Evolutionary conservation across 2,113 vertebrate species (phyloP), one percentile per base, ranked within the genome.

Genomic region (Dissostichus mawsoni): DNA sequence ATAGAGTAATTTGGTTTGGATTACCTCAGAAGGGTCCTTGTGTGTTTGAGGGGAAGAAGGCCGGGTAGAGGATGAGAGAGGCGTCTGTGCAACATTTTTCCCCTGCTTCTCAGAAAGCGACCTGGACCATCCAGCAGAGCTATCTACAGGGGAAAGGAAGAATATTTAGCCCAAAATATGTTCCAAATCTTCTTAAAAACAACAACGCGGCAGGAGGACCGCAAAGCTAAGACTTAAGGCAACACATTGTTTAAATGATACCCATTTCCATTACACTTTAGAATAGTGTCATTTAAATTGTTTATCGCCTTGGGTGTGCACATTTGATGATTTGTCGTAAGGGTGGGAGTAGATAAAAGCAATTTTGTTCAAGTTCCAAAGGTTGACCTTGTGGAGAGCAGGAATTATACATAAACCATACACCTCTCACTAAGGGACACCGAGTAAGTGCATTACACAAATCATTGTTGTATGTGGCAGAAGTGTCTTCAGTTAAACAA

Each of bases 11-110:
- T 44, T 65, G 65, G 47, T 25, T 63, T 25, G n/a, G 47, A 10
- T 47, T 66, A 66, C 64, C 64, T 66, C 64, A 18, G 16, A 17
- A 17, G 44, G 44, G 12, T 65, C 62, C 62, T 23, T 47, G 44
- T 65, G 62, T 48, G 62, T 65, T 25, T 23, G 62, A 20, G 44
- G 23, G 44, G 62, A 47, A 64, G 62, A 64, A 1, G 45, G 23
- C 64, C 45, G 25, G 12, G 23, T 25, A 18, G 64, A 51, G 14
- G 47, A 50, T 20, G 47, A 50, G 45, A 29, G 45, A 25, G 13
- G 64, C 6, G 20, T 17, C 11, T 20, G 41, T 8, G 11, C 41
- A 1, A 5, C 41, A 45, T 20, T 47, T 23, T 66, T 51, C 20
- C 8, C 45, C 13, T 48, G 63, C 64, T 51, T 66, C 64, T 51